A percentile compares a stretch with the other conserved stretches of the same genome.
Conservation (phyloP, 1,140 invertebrate species). For the Limonius californicus region DNA sequence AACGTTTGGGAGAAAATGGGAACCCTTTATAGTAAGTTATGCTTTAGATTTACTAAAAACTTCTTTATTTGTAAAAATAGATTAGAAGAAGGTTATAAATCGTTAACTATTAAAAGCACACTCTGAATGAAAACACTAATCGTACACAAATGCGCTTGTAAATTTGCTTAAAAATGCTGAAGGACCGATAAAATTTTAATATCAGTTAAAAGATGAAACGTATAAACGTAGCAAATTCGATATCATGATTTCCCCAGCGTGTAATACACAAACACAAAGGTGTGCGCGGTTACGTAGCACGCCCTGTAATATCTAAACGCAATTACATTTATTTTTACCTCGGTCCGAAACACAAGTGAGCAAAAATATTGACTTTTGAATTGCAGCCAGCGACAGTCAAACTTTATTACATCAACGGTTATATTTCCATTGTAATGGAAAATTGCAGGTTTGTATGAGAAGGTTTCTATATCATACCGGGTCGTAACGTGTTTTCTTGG, state of each 20-base stretch:
- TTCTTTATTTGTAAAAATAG: too few species aligned
- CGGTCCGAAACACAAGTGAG: background rate
- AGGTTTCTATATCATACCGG: background rate
- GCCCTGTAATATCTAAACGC: background rate
- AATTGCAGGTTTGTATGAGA: background rate
- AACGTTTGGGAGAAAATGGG: too few species aligned
- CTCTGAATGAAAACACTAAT: too few species aligned
- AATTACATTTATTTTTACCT: slow-evolving; percentile 9
- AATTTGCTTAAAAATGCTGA: too few species aligned
- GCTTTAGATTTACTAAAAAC: too few species aligned
- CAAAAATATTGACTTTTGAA: background rate
- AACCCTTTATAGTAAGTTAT: too few species aligned
- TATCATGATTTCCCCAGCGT: background rate
- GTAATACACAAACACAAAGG: background rate
- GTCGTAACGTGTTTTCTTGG: background rate
- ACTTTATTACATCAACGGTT: background rate
- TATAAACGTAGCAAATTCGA: slow-evolving; percentile 2
- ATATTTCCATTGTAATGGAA: background rate
- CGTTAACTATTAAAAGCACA: too few species aligned
- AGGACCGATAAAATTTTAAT: background rate
- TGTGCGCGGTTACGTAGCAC: background rate
- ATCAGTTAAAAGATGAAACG: background rate
- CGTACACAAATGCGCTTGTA: too few species aligned
- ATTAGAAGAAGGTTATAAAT: too few species aligned
- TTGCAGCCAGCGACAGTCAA: background rate